Evolutionary conservation across 2,888 invertebrate species (phyloP).

Genomic region (Linnaemya tessellans): DNA sequence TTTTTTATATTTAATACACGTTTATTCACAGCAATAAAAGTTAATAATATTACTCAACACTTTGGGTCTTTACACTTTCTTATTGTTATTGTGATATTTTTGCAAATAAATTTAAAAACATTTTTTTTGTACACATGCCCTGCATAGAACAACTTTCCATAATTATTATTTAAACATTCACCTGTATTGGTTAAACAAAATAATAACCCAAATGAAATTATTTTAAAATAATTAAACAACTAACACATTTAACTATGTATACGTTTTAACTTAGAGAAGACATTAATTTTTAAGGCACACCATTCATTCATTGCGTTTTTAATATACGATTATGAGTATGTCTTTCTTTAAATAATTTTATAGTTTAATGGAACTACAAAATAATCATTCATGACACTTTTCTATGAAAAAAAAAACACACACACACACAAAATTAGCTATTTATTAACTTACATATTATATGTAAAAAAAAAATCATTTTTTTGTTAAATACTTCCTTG

Average conservation of each 20-base stretch:
- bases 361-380: constrained; percentile 18
- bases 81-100: constrained; percentile 69
- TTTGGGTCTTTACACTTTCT: neutral
- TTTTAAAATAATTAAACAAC: constrained; percentile 12
- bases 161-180: constrained; percentile 41
- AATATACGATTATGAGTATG: constrained; percentile 3
- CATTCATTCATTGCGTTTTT: constrained; percentile 38
- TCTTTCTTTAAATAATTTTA: constrained; percentile 10
- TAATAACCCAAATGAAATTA: constrained; percentile 28
- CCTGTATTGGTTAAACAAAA: neutral
- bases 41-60: neutral
- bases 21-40: constrained; percentile 15
- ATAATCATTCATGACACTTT: constrained; percentile 49
- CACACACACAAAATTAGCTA: neutral
- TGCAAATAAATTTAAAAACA: constrained; percentile 67
- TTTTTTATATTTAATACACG: constrained; percentile 18
- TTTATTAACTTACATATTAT: neutral
- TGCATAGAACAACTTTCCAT: constrained; percentile 18
- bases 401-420: neutral
- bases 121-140: constrained; percentile 29
- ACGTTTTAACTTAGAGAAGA: constrained; percentile 68
- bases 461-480: no score
- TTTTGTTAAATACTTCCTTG: neutral
- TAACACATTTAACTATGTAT: constrained; percentile 51
- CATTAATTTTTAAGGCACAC: constrained; percentile 62